phyloP scores from a whole-genome alignment of 2,797 vertebrate species.

The Leptatherina wallacei region DNA sequence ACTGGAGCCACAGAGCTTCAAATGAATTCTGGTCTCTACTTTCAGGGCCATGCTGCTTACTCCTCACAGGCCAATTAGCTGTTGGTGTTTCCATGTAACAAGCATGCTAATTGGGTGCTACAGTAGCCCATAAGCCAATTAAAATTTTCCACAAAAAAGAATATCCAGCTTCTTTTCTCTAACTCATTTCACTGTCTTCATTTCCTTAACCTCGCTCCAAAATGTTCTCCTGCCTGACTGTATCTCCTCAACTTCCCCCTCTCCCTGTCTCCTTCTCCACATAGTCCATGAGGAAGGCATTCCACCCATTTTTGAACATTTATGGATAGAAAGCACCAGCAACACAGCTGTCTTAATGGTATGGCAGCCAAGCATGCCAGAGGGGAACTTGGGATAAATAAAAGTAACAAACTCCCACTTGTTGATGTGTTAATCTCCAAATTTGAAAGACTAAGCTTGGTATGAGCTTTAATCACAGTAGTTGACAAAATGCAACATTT shows the following conservation, averaged over 20 bases:
- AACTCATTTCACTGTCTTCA: slow-evolving; percentile 21
- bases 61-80: slow-evolving; percentile 78
- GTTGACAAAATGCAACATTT: slow-evolving; percentile 38
- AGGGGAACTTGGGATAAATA: slow-evolving; percentile 31
- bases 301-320: slow-evolving; percentile 35
- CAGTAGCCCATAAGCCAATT: slow-evolving; percentile 80
- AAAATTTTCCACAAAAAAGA: slow-evolving; percentile 63
- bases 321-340: slow-evolving; percentile 22
- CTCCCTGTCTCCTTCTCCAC: not conserved
- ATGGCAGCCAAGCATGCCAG: slow-evolving; percentile 46
- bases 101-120: slow-evolving; percentile 78
- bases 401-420: slow-evolving; percentile 33
- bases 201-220: slow-evolving; percentile 23
- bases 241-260: not conserved
- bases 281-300: not conserved
- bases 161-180: slow-evolving; percentile 50
- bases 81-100: slow-evolving; percentile 75
- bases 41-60: slow-evolving; percentile 58
- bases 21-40: slow-evolving; percentile 59
- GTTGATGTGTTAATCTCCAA: slow-evolving; percentile 54
- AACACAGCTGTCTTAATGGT: slow-evolving; percentile 58
- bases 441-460: slow-evolving; percentile 52
- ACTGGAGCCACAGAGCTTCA: slow-evolving; percentile 57
- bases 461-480: slow-evolving; percentile 41
- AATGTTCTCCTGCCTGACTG: slow-evolving; percentile 11